phyloP scores from a whole-genome alignment of 2,797 vertebrate species.

The Microctenopoma lineatum region DNA sequence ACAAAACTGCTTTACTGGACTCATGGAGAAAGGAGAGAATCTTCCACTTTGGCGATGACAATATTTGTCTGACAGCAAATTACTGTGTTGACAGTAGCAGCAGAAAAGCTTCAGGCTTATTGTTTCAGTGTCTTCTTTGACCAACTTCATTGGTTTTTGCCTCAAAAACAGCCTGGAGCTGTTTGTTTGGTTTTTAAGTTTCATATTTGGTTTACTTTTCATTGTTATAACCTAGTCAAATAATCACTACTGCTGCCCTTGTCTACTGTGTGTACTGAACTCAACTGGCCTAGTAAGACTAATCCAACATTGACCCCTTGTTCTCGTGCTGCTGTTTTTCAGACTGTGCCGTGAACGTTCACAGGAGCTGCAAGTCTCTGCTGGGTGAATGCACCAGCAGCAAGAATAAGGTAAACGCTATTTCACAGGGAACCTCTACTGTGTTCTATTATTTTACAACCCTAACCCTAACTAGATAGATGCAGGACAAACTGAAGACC shows the following conservation, averaged over 20 bases:
- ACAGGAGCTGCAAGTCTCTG: constrained; percentile 90
- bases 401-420: constrained; percentile 87
- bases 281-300: constrained; percentile 6
- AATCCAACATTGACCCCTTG: constrained; percentile 32
- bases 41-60: constrained; percentile 1
- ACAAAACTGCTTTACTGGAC: constrained; percentile 1
- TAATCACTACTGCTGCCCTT: not conserved
- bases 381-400: constrained; percentile 89
- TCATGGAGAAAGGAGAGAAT: constrained; percentile 3
- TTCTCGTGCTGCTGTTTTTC: constrained; percentile 65
- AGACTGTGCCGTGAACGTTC: constrained; percentile 92
- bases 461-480: not conserved
- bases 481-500: no score
- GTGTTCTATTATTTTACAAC: not conserved
- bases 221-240: not conserved
- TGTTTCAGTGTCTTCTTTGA: constrained; percentile 21
- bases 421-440: not conserved
- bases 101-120: not conserved
- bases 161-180: constrained; percentile 5
- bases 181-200: constrained; percentile 17
- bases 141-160: not conserved
- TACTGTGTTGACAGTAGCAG: not conserved
- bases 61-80: constrained; percentile 8
- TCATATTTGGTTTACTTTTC: constrained; percentile 16
- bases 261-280: constrained; percentile 3